phyloP scores from a whole-genome alignment of 2,113 vertebrate species.

The Raja brachyura region DNA sequence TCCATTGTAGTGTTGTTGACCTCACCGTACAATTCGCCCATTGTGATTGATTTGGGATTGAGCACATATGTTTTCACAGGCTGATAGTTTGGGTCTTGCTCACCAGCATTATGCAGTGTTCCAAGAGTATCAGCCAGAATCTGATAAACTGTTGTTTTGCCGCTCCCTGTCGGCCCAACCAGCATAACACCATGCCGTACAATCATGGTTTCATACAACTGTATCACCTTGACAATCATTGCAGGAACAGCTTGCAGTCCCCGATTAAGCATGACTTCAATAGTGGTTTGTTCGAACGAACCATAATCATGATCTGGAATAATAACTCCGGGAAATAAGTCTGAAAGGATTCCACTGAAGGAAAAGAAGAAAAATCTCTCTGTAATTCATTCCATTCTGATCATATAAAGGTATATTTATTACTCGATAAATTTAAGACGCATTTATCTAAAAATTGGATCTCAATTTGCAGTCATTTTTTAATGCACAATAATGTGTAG shows the following conservation, averaged over 20 bases:
- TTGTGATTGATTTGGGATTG: conserved; percentile 81
- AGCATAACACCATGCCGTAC: conserved; percentile 83
- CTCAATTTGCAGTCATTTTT: too few species aligned
- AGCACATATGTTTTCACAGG: conserved; percentile 70
- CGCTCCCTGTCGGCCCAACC: conserved; percentile 75
- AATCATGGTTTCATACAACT: conserved; percentile 79
- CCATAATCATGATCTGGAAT: conserved; percentile 82
- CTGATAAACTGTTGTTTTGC: conserved; percentile 73
- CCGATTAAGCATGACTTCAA: conserved; percentile 57
- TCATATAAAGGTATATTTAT: too few species aligned
- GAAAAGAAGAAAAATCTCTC: conserved; percentile 40
- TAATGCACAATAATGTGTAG: too few species aligned
- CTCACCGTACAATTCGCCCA: conserved; percentile 82
- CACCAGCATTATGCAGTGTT: conserved; percentile 52
- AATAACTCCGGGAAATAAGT: conserved; percentile 73
- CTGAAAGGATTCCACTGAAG: conserved; percentile 74
- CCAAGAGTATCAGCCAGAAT: conserved; percentile 65
- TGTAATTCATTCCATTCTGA: neutral
- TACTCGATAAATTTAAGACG: neutral
- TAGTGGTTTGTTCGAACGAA: conserved; percentile 65
- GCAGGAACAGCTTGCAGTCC: conserved; percentile 63
- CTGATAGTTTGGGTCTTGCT: conserved; percentile 62
- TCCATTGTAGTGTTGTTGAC: conserved; percentile 71
- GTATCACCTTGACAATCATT: conserved; percentile 75
- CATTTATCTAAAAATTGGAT: neutral